These are phyloP conservation scores for Porphyrio hochstetteri DNA, from an alignment of 2,113 vertebrate genomes.

Conservation along the genomic window DNA sequence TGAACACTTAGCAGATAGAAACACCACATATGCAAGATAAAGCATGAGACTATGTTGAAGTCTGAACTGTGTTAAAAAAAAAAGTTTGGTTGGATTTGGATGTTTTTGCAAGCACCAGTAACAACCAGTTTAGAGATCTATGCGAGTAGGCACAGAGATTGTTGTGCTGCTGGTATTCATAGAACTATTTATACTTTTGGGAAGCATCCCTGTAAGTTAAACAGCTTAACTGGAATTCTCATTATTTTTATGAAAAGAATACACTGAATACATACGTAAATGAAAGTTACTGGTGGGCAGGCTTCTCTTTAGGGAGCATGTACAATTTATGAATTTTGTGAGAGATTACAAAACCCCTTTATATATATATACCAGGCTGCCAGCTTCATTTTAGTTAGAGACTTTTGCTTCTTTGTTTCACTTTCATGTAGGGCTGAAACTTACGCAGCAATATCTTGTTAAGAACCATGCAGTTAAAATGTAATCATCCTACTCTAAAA, in stretches of 20 bases:
- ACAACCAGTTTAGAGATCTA: not conserved
- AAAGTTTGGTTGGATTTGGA: not conserved
- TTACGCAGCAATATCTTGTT: not conserved
- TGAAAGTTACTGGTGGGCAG: not conserved
- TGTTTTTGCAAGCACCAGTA: not conserved
- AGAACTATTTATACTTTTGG: not conserved
- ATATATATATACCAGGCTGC: not conserved
- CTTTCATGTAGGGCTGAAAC: not conserved
- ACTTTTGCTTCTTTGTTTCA: not conserved
- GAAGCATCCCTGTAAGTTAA: not conserved
- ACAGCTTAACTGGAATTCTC: not conserved
- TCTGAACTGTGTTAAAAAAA: not conserved
- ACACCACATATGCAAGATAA: accelerated
- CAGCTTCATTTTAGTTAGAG: not conserved
- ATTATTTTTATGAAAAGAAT: not conserved
- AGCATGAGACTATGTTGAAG: not conserved
- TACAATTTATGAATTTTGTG: not conserved
- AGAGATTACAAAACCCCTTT: not conserved
- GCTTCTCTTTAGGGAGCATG: not conserved
- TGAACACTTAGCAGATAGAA: not conserved
- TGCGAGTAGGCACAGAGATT: not conserved
- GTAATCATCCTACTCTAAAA: constrained; percentile 46
- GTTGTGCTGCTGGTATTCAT: not conserved
- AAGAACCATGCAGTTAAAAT: constrained; percentile 42
- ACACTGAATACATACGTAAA: not conserved